phyloP scores from a whole-genome alignment of 2,113 vertebrate genomes.

The Nothobranchius furzeri region DNA sequence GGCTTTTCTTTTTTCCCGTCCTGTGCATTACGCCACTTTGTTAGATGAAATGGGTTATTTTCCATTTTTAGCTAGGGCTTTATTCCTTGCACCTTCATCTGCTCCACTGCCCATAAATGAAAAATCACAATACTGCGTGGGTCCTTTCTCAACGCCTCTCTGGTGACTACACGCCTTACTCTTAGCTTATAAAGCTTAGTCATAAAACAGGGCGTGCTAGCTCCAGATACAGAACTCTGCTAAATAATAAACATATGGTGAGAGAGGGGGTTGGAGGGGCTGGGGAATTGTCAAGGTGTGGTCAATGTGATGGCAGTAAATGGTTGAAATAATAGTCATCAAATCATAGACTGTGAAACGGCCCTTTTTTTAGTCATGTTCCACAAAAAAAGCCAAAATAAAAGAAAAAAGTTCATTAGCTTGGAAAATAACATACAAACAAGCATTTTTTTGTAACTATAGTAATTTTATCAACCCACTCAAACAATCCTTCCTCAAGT shows the following conservation, averaged over 20 bases:
- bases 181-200: conserved; percentile 73
- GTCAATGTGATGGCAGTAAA: conserved; percentile 26
- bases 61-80: conserved; percentile 13
- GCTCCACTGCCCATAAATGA: conserved; percentile 32
- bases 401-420: conserved; percentile 32
- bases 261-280: conserved; percentile 1
- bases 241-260: conserved; percentile 73
- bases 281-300: conserved; percentile 48
- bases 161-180: conserved; percentile 73
- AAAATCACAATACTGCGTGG: conserved; percentile 40
- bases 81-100: conserved; percentile 30
- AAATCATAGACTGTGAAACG: neutral
- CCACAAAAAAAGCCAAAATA: conserved; percentile 28
- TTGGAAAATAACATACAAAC: conserved; percentile 41
- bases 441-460: no score
- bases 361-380: conserved; percentile 28
- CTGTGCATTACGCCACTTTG: conserved; percentile 18
- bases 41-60: conserved; percentile 29
- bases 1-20: conserved; percentile 6
- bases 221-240: conserved; percentile 59
- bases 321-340: conserved; percentile 15
- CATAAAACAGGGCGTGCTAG: conserved; percentile 74
- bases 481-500: conserved; percentile 27
- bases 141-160: conserved; percentile 56
- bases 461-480: conserved; percentile 44